phyloP scores from a whole-genome alignment of 2,797 vertebrate species.

The Leptodactylus fallax region DNA sequence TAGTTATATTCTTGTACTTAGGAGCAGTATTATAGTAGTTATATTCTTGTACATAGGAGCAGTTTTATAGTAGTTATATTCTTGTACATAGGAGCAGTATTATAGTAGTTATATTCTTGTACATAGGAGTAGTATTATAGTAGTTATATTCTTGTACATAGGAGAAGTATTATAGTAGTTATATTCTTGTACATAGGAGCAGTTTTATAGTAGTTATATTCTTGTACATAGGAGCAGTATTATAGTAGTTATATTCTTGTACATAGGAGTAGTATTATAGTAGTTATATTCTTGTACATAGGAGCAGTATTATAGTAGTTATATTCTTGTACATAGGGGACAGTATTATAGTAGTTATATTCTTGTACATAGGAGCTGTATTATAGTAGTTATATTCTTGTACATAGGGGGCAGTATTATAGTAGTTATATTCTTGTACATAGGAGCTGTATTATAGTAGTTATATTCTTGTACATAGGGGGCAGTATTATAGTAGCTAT shows the following conservation, averaged over 20 bases:
- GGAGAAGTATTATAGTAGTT: not conserved
- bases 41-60: not conserved
- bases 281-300: not conserved
- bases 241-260: not conserved
- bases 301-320: not conserved
- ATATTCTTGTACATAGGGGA: not conserved
- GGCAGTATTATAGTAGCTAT: not conserved
- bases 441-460: not conserved
- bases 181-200: not conserved
- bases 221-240: not conserved
- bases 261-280: not conserved
- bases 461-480: not conserved
- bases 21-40: not conserved
- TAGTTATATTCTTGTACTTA: not conserved
- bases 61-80: constrained; percentile 8
- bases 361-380: not conserved
- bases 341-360: constrained; percentile 1
- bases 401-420: not conserved
- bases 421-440: constrained; percentile 7
- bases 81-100: not conserved
- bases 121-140: not conserved
- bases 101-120: no score
- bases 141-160: not conserved
- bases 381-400: constrained; percentile 7
- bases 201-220: not conserved